phyloP scores from a whole-genome alignment of 2,113 vertebrate genomes.

The Caloenas nicobarica region DNA sequence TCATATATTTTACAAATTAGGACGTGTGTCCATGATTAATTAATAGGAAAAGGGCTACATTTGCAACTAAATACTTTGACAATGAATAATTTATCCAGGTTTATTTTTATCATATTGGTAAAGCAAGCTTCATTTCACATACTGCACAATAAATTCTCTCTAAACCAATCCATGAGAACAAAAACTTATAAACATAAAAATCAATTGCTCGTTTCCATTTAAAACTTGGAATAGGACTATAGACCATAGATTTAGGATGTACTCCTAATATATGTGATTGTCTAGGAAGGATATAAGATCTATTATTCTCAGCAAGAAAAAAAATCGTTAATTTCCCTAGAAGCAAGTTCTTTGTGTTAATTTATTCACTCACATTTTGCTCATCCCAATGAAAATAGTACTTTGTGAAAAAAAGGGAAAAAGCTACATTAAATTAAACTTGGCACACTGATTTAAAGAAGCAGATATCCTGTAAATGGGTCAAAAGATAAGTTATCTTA shows the following conservation, averaged over 20 bases:
- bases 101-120: conserved; percentile 34
- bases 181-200: conserved; percentile 35
- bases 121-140: conserved; percentile 16
- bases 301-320: background rate
- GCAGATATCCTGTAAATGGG: background rate
- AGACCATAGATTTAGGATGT: background rate
- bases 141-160: background rate
- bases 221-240: background rate
- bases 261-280: background rate
- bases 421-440: conserved; percentile 12
- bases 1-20: conserved; percentile 7
- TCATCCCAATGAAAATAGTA: background rate
- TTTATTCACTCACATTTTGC: conserved; percentile 38
- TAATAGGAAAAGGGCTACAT: conserved; percentile 26
- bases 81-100: conserved; percentile 52
- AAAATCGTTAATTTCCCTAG: background rate
- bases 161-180: background rate
- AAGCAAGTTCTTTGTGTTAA: conserved; percentile 25
- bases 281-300: background rate
- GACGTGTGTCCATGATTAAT: conserved; percentile 29
- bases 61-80: conserved; percentile 36
- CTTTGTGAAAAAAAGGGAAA: background rate
- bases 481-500: conserved; percentile 17
- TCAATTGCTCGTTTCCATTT: conserved; percentile 35
- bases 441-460: background rate